Conservation (phyloP, 2,113 vertebrate species). For the Mirza zaza region DNA sequence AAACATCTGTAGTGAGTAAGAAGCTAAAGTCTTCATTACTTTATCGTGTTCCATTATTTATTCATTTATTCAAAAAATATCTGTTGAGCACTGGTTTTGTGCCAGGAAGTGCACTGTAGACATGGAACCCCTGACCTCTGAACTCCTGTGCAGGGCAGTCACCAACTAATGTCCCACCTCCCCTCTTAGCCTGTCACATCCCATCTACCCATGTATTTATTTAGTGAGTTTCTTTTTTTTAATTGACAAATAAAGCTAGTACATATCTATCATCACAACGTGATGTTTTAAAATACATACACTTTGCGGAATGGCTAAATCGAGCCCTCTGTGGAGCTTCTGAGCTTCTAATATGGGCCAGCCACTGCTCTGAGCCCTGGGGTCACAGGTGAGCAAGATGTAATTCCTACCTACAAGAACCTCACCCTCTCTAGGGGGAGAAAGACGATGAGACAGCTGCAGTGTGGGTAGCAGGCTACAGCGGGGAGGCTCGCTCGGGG, state of each 20-base stretch:
- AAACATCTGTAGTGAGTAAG: accelerated
- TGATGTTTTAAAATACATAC: background rate
- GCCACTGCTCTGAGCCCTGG: background rate
- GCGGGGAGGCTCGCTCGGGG: accelerated
- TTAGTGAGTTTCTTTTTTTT: background rate
- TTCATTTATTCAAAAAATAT: background rate
- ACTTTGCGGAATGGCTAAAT: background rate
- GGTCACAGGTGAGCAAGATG: no score
- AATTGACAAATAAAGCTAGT: background rate
- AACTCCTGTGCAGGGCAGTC: accelerated
- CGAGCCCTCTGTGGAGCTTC: no score
- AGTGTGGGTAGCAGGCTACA: accelerated
- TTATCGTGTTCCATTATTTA: background rate
- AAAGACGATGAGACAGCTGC: accelerated
- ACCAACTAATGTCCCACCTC: no score
- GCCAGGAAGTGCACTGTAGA: accelerated
- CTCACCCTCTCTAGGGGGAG: background rate
- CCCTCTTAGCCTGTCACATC: accelerated
- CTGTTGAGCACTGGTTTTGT: background rate
- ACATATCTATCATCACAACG: accelerated
- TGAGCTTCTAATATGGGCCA: accelerated
- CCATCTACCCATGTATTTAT: accelerated
- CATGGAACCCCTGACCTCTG: background rate
- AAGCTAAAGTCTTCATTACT: background rate
- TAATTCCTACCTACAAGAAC: accelerated